These are phyloP conservation scores for Daubentonia madagascariensis DNA, from an alignment of 2,113 vertebrate species.

Conservation along the genomic window DNA sequence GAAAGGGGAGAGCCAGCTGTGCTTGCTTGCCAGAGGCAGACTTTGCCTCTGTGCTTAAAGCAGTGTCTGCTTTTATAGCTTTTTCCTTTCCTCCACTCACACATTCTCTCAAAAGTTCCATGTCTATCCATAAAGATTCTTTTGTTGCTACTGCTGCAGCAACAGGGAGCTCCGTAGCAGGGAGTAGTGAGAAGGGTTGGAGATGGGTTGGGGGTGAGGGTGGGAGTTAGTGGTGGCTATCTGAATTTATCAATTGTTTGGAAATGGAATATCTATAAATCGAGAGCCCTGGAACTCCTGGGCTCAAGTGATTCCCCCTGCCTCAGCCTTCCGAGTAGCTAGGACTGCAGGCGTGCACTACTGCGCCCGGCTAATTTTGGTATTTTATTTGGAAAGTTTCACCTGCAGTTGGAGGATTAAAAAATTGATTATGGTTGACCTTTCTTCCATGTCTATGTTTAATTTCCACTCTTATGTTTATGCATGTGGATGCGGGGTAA, in stretches of 20 bases:
- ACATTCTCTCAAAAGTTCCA: neutral
- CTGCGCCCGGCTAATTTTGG: neutral
- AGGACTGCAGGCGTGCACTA: too few species aligned
- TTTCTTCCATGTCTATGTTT: conserved; percentile 11
- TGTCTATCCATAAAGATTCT: neutral
- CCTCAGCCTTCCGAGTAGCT: too few species aligned
- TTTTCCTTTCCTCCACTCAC: neutral
- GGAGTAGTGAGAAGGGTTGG: neutral
- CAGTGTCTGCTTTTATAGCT: neutral
- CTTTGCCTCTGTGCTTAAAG: neutral
- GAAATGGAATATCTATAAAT: neutral
- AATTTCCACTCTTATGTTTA: conserved; percentile 38
- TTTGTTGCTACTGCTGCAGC: neutral
- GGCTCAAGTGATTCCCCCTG: too few species aligned
- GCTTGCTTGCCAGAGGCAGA: neutral
- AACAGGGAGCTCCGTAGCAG: neutral
- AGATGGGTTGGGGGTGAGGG: neutral
- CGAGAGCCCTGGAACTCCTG: neutral
- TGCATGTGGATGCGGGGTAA: conserved; percentile 41
- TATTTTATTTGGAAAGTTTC: conserved; percentile 35
- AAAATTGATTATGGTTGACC: neutral
- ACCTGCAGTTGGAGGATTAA: conserved; percentile 31
- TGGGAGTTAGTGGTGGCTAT: neutral
- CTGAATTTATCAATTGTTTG: neutral
- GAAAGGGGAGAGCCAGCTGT: neutral